Evolutionary conservation across 2,888 invertebrate species (phyloP).

Genomic region (Seladonia tumulorum): DNA sequence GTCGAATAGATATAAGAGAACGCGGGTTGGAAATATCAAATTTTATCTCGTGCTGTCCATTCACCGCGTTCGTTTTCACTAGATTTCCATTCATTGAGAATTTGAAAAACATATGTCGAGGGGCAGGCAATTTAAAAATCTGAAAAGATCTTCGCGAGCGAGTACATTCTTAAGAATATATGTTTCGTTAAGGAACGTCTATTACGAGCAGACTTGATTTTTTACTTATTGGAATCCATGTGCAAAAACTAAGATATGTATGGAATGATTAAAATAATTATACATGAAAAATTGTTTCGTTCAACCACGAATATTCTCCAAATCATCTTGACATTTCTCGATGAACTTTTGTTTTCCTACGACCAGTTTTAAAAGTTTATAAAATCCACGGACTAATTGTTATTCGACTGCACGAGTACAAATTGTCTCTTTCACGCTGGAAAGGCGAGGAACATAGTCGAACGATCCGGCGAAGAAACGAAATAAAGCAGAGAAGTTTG

Average conservation of each 20-base stretch:
- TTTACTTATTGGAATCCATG: background rate
- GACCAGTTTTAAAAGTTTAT: too few relatives aligned
- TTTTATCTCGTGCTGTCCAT: background rate
- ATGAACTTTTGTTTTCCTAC: too few relatives aligned
- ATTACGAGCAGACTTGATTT: background rate
- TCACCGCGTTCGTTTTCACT: background rate
- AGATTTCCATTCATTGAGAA: background rate
- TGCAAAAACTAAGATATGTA: background rate
- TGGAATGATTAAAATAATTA: background rate
- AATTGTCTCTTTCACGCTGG: too few relatives aligned
- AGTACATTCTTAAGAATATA: background rate
- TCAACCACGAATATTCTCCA: background rate
- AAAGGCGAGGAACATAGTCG: too few relatives aligned
- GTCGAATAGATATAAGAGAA: slow-evolving; percentile 34
- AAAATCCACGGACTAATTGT: too few relatives aligned
- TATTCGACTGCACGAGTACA: too few relatives aligned
- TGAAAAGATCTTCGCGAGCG: background rate
- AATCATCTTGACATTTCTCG: too few relatives aligned
- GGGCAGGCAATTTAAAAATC: background rate
- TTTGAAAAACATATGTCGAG: background rate
- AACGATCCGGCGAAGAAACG: background rate
- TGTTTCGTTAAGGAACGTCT: background rate
- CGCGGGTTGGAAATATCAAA: slow-evolving; percentile 14
- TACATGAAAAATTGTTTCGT: background rate
- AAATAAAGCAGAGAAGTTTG: background rate